Evolutionary conservation across 1,140 invertebrate genomes (phyloP).

Genomic region (Venturia canescens): DNA sequence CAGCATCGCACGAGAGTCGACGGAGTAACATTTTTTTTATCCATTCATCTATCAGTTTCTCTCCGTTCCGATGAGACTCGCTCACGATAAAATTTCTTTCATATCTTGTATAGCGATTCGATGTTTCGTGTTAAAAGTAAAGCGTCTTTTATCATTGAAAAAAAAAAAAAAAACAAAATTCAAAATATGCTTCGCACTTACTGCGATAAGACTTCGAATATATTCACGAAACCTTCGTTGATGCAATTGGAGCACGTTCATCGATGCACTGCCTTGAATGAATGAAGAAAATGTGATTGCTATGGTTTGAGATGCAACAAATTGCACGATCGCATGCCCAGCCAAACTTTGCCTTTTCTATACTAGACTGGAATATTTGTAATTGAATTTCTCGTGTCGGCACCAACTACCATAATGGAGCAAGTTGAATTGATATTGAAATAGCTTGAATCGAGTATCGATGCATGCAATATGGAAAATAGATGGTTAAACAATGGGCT

Average conservation of each 20-base stretch:
- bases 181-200: too few relatives aligned
- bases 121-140: too few relatives aligned
- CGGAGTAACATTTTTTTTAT: too few relatives aligned
- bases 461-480: constrained; percentile 16
- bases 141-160: too few relatives aligned
- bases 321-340: constrained; percentile 27
- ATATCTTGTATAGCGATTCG: too few relatives aligned
- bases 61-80: too few relatives aligned
- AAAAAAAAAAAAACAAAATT: not conserved
- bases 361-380: constrained; percentile 4
- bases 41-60: too few relatives aligned
- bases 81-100: too few relatives aligned
- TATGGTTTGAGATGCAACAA: not conserved
- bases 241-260: too few relatives aligned
- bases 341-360: constrained; percentile 25
- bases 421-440: not conserved
- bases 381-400: not conserved
- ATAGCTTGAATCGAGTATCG: constrained; percentile 7
- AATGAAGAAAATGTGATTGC: not conserved
- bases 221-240: too few relatives aligned
- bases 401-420: not conserved
- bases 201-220: too few relatives aligned
- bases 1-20: too few relatives aligned
- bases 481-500: not conserved
- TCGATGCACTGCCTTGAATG: not conserved